A percentile compares a stretch with the other conserved stretches of the same genome.
Conservation (phyloP, 2,113 vertebrate species). For the Onychostoma macrolepis region DNA sequence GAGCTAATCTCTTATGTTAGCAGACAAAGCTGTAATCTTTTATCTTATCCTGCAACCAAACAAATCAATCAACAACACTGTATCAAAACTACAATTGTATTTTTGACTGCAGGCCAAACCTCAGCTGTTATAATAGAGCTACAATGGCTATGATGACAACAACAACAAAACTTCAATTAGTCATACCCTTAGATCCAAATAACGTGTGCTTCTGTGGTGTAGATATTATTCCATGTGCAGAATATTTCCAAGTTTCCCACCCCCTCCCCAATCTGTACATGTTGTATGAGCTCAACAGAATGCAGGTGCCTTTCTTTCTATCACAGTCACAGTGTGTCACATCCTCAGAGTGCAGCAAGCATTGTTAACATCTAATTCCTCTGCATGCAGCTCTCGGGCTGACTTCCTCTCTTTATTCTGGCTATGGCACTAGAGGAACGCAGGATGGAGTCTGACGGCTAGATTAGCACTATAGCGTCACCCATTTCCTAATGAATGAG, state of each 20-base stretch:
- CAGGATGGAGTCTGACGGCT: conserved; percentile 31
- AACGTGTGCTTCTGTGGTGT: background rate
- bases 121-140: background rate
- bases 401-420: conserved; percentile 52
- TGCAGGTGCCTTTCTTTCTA: conserved; percentile 30
- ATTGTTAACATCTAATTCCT: conserved; percentile 32
- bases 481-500: conserved; percentile 19
- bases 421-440: background rate
- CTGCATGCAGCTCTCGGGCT: conserved; percentile 10
- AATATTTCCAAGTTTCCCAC: background rate
- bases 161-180: background rate
- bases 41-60: background rate
- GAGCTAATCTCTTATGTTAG: background rate
- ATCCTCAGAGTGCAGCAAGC: conserved; percentile 13
- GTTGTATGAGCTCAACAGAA: background rate
- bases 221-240: background rate
- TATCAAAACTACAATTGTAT: background rate
- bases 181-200: background rate
- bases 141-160: background rate
- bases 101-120: background rate
- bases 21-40: background rate
- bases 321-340: conserved; percentile 41
- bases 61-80: background rate
- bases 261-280: background rate
- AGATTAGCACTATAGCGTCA: conserved; percentile 36